A percentile compares a stretch with the other conserved stretches of the same genome.
These are phyloP conservation scores for Varecia variegata DNA, from an alignment of 2,797 vertebrate species.

Conservation along the genomic window DNA sequence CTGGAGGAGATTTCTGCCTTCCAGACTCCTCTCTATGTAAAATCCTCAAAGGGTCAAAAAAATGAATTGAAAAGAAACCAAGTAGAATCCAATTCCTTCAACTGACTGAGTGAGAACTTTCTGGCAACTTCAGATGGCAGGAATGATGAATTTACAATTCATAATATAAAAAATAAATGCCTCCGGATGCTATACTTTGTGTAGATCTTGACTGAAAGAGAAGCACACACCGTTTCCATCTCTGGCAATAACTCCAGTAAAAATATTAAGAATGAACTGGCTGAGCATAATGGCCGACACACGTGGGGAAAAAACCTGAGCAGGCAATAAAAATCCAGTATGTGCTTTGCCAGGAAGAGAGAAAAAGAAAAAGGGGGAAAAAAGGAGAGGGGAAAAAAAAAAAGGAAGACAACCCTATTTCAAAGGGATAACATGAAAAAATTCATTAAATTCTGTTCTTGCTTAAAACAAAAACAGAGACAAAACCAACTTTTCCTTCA, in stretches of 20 bases:
- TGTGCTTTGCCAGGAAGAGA: slow-evolving; percentile 3
- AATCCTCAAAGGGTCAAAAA: background rate
- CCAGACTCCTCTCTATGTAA: background rate
- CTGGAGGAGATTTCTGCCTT: slow-evolving; percentile 68
- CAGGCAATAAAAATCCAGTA: slow-evolving; percentile 55
- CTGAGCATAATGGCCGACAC: slow-evolving; percentile 47
- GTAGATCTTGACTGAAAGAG: background rate
- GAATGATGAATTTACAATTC: slow-evolving; percentile 6
- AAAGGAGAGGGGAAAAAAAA: background rate
- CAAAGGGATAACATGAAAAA: slow-evolving; percentile 24
- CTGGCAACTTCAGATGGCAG: slow-evolving; percentile 64
- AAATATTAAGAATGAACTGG: slow-evolving; percentile 74
- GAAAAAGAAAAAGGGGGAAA: slow-evolving; percentile 51
- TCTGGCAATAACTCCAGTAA: slow-evolving; percentile 15
- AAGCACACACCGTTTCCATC: slow-evolving; percentile 27
- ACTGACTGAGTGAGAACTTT: slow-evolving; percentile 80
- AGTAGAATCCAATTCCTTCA: slow-evolving; percentile 57
- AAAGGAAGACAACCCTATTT: background rate
- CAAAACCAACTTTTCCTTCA: background rate
- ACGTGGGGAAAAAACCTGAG: slow-evolving; percentile 57
- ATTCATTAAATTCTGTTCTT: slow-evolving; percentile 46
- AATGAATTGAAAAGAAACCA: slow-evolving; percentile 71
- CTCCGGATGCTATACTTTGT: background rate
- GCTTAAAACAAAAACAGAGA: slow-evolving; percentile 26
- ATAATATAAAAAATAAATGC: background rate